Evolutionary conservation across 2,797 vertebrate species (phyloP).

Genomic region (Apogon hyalosoma): DNA sequence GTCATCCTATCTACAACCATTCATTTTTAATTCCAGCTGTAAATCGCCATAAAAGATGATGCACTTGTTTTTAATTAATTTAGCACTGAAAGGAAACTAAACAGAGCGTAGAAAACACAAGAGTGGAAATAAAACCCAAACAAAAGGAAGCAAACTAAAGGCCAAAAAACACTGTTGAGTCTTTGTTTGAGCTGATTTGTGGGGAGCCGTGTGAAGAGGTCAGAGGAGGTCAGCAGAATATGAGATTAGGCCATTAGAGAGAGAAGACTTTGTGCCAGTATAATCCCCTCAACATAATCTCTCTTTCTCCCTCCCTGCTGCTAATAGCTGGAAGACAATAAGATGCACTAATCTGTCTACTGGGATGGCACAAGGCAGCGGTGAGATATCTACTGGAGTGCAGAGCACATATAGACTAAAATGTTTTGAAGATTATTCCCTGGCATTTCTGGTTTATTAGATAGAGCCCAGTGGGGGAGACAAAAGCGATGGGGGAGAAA

Average conservation of each 20-base stretch:
- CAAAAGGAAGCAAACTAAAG: slow-evolving; percentile 52
- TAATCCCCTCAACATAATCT: slow-evolving; percentile 81
- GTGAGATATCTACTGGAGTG: slow-evolving; percentile 59
- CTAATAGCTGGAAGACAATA: slow-evolving; percentile 80
- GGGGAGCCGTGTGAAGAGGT: slow-evolving; percentile 73
- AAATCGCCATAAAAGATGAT: slow-evolving; percentile 21
- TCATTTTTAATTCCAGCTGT: slow-evolving; percentile 20
- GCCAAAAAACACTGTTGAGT: slow-evolving; percentile 41
- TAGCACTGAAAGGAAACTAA: slow-evolving; percentile 50
- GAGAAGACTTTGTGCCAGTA: slow-evolving; percentile 64
- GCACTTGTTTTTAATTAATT: slow-evolving; percentile 52
- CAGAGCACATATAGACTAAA: slow-evolving; percentile 56
- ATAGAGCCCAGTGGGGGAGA: slow-evolving; percentile 53
- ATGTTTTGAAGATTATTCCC: slow-evolving; percentile 77
- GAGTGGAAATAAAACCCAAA: slow-evolving; percentile 50
- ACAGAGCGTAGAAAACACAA: slow-evolving; percentile 46
- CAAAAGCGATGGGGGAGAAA: slow-evolving; percentile 3
- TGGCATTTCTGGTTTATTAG: slow-evolving; percentile 76
- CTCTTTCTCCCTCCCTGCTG: slow-evolving; percentile 55
- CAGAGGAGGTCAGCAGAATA: slow-evolving; percentile 69
- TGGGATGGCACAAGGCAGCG: slow-evolving; percentile 49
- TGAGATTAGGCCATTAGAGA: slow-evolving; percentile 79
- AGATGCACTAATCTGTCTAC: slow-evolving; percentile 72
- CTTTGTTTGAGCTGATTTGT: slow-evolving; percentile 71
- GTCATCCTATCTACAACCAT: slow-evolving; percentile 14